Base-by-base conservation (phyloP, 2,888 invertebrate genomes). In the Colostygia pectinataria region DNA sequence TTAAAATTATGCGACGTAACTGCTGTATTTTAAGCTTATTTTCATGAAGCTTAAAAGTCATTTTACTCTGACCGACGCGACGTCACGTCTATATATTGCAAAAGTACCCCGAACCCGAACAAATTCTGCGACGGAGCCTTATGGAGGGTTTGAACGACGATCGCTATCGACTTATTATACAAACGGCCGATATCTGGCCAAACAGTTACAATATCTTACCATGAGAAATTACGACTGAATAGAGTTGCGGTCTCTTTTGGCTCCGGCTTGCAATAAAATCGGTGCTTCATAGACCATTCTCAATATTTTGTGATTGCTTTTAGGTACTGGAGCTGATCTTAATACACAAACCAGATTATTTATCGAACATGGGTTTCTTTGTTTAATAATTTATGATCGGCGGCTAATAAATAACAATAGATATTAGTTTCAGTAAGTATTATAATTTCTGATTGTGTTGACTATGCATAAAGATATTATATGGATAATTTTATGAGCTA, bases 111-210 rank as follows among this genome's bases (percentile, higher is more conserved):
- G 61, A 65, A 65, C 63, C 70, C 68, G 67, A 74, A 73, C 76
- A 74, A 81, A 80, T 75, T 77, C 70, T 60, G 49, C 51, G 56
- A 65, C 63, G 65, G 68, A 66, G 68, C 68, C 72, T 71, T 77
- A 77, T 73, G 66, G 71, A 66, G 72, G 71, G 61, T 68, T 68
- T 66, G 61, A 80, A 77, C 71, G 78, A 70, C 78, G 77, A 80
- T 77, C 68, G 67, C 78, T 76, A 85, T 86, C 79, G 84, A 72
- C 80, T 80, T 84, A 87, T 86, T 85, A 86, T 85, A 85, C 84
- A 83, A 86, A 85, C 75, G 67, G 80, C 70, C 69, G 72, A 77
- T 81, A 83, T 82, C 78, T 78, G 78, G 74, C 70, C 71, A 71
- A 56, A 73, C 68, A 72, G 71, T 77, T 74, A 78, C 77, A 80